A percentile compares a stretch with the other conserved stretches of the same genome.
phyloP scores from a whole-genome alignment of 2,888 invertebrate species.

The Philhelius pedissequus region DNA sequence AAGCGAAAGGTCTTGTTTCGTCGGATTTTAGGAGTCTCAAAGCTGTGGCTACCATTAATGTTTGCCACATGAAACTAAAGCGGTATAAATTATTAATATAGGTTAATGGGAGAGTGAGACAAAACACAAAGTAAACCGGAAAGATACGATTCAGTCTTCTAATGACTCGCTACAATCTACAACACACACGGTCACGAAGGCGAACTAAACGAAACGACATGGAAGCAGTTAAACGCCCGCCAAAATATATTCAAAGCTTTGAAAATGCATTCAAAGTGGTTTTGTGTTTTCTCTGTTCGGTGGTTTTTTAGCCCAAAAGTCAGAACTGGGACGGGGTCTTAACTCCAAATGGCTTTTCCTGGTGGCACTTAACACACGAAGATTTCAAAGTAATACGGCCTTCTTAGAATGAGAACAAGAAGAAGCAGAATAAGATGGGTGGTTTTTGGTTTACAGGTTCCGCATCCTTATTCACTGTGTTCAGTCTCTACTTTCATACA shows the following conservation, averaged over 20 bases:
- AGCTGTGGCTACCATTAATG: slow-evolving; percentile 56
- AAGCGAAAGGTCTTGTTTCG: slow-evolving; percentile 3
- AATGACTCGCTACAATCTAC: slow-evolving; percentile 26
- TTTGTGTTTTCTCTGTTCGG: slow-evolving; percentile 8
- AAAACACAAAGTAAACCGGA: neutral
- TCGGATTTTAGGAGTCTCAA: slow-evolving; percentile 39
- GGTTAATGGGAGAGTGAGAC: slow-evolving; percentile 43
- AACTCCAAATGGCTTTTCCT: slow-evolving; percentile 36
- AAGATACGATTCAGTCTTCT: slow-evolving; percentile 23
- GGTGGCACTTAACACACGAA: slow-evolving; percentile 32
- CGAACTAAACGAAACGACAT: neutral
- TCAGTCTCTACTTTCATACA: neutral
- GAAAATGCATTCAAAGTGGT: slow-evolving; percentile 53
- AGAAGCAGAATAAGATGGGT: no score
- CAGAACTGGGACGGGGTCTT: neutral
- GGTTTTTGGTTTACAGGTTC: neutral
- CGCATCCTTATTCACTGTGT: neutral
- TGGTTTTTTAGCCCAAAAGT: slow-evolving; percentile 17
- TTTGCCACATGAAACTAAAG: slow-evolving; percentile 59
- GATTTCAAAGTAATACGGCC: slow-evolving; percentile 43
- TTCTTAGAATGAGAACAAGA: no score
- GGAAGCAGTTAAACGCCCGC: neutral
- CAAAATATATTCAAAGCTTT: slow-evolving; percentile 23
- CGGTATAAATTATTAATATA: slow-evolving; percentile 61
- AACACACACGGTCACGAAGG: neutral